Conservation (phyloP, 1,140 invertebrate species). For the Rhagoletis pomonella region DNA sequence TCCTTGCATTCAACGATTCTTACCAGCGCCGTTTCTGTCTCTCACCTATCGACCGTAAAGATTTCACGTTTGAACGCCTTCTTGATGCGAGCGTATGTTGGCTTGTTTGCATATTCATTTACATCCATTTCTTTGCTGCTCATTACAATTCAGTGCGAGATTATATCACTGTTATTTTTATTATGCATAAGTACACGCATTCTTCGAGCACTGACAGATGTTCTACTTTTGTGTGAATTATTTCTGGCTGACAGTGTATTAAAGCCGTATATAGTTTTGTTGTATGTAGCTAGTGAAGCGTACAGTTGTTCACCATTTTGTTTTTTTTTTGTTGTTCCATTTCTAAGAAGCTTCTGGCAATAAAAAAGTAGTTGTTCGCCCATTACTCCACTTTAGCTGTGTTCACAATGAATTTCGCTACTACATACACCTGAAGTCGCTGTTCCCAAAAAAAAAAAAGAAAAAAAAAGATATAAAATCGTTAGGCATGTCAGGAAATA, state of each 20-base stretch:
- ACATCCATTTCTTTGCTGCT: neutral
- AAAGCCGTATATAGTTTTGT: neutral
- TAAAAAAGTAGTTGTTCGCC: neutral
- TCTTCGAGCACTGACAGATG: neutral
- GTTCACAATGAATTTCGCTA: neutral
- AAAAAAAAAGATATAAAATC: neutral
- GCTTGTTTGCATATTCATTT: neutral
- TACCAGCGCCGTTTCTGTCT: neutral
- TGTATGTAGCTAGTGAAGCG: neutral
- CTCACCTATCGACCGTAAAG: neutral
- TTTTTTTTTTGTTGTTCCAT: neutral
- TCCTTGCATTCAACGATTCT: neutral
- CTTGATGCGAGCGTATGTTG: neutral
- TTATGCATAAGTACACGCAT: neutral
- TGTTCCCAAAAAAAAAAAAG: no score
- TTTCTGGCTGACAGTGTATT: neutral
- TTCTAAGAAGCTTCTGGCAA: neutral
- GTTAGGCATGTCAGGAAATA: neutral
- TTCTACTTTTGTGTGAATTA: neutral
- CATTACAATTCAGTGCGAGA: neutral
- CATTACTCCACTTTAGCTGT: neutral
- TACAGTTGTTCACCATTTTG: neutral
- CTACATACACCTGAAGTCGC: neutral
- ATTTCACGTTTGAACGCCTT: conserved; percentile 12
- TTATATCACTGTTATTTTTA: neutral